Evolutionary conservation across 2,888 invertebrate genomes (phyloP).

Genomic region (Hemistola chrysoprasaria): DNA sequence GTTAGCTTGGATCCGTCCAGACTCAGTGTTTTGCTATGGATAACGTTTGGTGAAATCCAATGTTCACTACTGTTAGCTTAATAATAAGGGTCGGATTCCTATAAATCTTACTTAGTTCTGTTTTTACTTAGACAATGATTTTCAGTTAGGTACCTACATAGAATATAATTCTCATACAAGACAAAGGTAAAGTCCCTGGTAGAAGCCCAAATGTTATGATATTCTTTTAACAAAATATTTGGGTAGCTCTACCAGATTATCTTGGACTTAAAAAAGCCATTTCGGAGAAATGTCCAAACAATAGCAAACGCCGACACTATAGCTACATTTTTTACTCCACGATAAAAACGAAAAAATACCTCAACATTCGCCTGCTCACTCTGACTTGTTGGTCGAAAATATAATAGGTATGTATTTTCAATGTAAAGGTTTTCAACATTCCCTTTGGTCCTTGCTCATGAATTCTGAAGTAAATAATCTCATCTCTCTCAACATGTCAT

Average conservation of each 20-base stretch:
- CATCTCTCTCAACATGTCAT: conserved; percentile 11
- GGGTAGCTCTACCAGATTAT: conserved; percentile 3
- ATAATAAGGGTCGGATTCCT: too few species aligned
- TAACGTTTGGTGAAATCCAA: too few species aligned
- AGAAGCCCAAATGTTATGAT: not conserved
- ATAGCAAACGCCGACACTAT: conserved; percentile 4
- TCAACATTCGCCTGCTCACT: conserved; percentile 16
- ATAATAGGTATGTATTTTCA: conserved; percentile 20
- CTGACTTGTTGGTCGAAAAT: conserved; percentile 14
- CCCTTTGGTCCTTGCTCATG: conserved; percentile 25
- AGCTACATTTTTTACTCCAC: conserved; percentile 5
- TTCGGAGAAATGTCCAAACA: conserved; percentile 3
- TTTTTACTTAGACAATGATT: too few species aligned
- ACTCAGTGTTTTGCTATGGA: too few species aligned
- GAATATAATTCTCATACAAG: too few species aligned
- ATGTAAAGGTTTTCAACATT: conserved; percentile 17
- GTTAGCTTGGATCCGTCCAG: too few species aligned
- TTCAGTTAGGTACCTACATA: too few species aligned
- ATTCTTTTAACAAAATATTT: not conserved
- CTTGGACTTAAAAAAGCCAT: conserved; percentile 5
- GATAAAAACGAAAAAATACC: conserved; percentile 9
- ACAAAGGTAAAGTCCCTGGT: not conserved
- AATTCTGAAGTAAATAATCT: conserved; percentile 26
- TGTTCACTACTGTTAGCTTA: too few species aligned
- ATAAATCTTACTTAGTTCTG: too few species aligned